Evolutionary conservation across 1,140 invertebrate genomes (phyloP).

Genomic region (Thereuonema tuberculata): DNA sequence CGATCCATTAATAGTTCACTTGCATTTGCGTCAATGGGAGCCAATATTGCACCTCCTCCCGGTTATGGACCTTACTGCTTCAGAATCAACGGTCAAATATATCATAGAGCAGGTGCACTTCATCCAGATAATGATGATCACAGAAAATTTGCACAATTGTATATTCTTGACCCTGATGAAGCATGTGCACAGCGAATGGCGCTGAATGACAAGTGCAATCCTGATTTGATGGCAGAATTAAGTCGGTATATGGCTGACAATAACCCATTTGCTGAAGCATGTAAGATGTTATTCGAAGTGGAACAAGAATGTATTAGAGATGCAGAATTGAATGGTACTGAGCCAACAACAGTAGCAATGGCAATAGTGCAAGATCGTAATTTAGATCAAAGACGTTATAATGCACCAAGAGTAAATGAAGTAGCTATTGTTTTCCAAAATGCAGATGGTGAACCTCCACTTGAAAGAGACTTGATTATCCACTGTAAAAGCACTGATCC

Average conservation of each 20-base stretch:
- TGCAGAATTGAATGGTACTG: background rate
- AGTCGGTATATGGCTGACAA: background rate
- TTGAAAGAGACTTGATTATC: background rate
- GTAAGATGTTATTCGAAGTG: background rate
- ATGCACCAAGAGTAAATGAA: background rate
- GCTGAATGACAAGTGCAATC: background rate
- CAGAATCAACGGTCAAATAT: background rate
- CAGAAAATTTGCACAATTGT: conserved; percentile 1
- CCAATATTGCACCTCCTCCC: background rate
- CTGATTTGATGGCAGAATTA: background rate
- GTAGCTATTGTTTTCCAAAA: background rate
- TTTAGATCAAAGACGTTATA: background rate
- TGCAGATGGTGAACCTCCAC: background rate
- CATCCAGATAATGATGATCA: background rate
- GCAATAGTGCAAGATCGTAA: background rate
- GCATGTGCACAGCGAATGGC: background rate
- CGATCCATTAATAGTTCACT: background rate
- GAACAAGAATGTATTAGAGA: background rate
- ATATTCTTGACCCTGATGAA: background rate
- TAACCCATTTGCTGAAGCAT: conserved; percentile 4
- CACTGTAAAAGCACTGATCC: conserved; percentile 11
- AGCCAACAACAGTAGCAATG: background rate
- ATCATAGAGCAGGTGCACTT: background rate
- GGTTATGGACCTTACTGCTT: background rate
- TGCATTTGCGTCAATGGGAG: background rate